phyloP scores from a whole-genome alignment of 2,797 vertebrate genomes.

The Falco naumanni region DNA sequence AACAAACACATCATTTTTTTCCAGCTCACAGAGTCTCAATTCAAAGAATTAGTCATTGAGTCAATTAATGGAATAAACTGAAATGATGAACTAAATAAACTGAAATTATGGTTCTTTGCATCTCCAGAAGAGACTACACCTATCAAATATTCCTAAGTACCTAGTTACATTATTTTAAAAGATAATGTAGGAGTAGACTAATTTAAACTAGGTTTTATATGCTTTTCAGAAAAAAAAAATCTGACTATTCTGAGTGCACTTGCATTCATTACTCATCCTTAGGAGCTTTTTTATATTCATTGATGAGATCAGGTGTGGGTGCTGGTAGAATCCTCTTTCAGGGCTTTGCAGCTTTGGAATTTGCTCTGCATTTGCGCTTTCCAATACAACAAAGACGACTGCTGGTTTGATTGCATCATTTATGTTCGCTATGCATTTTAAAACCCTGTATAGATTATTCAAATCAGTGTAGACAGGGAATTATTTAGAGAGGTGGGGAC shows the following conservation, averaged over 20 bases:
- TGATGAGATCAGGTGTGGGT: slow-evolving; percentile 36
- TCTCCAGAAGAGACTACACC: background rate
- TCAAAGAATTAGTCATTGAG: slow-evolving; percentile 34
- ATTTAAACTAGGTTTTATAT: background rate
- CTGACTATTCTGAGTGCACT: background rate
- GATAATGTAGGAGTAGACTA: background rate
- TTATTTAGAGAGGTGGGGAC: background rate
- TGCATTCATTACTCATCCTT: slow-evolving; percentile 47
- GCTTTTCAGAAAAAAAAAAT: background rate
- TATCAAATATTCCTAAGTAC: background rate
- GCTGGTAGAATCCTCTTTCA: slow-evolving; percentile 6
- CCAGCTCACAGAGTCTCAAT: background rate
- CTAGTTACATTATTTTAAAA: background rate
- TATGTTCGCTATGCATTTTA: background rate
- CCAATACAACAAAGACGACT: background rate
- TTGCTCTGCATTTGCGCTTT: background rate
- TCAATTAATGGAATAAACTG: background rate
- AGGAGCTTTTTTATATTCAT: slow-evolving; percentile 49
- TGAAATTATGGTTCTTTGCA: background rate
- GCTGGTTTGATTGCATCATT: background rate
- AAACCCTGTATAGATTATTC: background rate
- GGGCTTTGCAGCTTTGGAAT: slow-evolving; percentile 36
- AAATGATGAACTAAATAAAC: background rate
- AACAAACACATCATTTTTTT: background rate
- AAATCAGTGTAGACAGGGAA: background rate